Evolutionary conservation across 2,888 invertebrate genomes (phyloP).

Genomic region (Ormyrus rosae): DNA sequence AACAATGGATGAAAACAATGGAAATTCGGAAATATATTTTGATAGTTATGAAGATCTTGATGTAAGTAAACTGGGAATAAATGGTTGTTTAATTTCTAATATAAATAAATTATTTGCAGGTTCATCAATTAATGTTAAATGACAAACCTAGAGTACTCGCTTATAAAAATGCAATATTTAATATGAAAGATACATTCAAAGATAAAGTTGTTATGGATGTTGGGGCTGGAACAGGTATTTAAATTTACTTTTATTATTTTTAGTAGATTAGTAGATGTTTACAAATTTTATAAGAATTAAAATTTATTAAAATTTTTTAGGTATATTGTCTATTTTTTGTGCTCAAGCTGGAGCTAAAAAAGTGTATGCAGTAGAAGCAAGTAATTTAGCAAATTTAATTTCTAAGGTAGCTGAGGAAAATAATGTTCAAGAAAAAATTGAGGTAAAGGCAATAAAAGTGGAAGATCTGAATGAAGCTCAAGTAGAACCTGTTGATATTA

Average conservation of each 20-base stretch:
- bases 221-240: slow-evolving; percentile 86
- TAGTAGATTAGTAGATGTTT: slow-evolving; percentile 4
- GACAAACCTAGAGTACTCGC: slow-evolving; percentile 86
- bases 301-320: slow-evolving; percentile 64
- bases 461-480: slow-evolving; percentile 85
- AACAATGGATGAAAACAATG: slow-evolving; percentile 51
- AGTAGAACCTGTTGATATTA: slow-evolving; percentile 87
- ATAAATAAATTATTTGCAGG: slow-evolving; percentile 76
- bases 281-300: neutral
- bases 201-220: slow-evolving; percentile 91
- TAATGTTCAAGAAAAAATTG: slow-evolving; percentile 80
- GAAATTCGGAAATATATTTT: slow-evolving; percentile 79
- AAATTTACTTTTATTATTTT: slow-evolving; percentile 27
- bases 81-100: slow-evolving; percentile 11
- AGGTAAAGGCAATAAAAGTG: slow-evolving; percentile 86
- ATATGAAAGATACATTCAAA: slow-evolving; percentile 81
- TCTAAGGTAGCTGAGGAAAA: slow-evolving; percentile 84
- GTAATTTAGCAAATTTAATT: slow-evolving; percentile 82
- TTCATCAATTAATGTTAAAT: slow-evolving; percentile 88
- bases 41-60: slow-evolving; percentile 85
- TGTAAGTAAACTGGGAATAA: slow-evolving; percentile 76
- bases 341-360: slow-evolving; percentile 92
- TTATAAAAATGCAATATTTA: slow-evolving; percentile 87
- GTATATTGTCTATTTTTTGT: slow-evolving; percentile 93
- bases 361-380: slow-evolving; percentile 92